phyloP scores from a whole-genome alignment of 2,113 vertebrate species.

The Sitta europaea region DNA sequence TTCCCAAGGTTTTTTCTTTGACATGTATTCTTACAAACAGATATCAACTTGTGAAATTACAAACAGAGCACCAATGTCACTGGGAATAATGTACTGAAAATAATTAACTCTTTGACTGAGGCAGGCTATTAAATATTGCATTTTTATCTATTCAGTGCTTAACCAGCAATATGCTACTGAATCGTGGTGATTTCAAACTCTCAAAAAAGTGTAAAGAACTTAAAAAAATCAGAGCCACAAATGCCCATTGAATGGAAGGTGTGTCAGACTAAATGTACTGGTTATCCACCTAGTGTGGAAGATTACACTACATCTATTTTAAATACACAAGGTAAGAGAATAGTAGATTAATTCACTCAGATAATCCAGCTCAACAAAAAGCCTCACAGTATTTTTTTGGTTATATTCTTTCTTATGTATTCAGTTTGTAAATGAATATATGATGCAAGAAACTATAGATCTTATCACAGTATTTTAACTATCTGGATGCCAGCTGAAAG shows the following conservation, averaged over 20 bases:
- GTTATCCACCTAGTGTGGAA: not conserved
- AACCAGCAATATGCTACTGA: not conserved
- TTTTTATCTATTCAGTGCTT: not conserved
- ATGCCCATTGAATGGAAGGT: not conserved
- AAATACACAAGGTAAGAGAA: not conserved
- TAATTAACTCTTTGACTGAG: not conserved
- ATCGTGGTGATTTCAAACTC: not conserved
- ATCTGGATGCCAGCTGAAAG: not conserved
- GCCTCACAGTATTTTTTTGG: not conserved
- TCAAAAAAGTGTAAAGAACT: not conserved
- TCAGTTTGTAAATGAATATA: not conserved
- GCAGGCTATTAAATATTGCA: not conserved
- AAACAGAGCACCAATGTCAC: not conserved
- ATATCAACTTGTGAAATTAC: not conserved
- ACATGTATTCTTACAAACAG: not conserved
- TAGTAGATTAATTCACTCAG: not conserved
- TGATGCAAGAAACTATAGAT: not conserved
- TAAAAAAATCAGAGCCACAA: not conserved
- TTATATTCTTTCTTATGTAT: not conserved
- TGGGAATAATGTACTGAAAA: not conserved
- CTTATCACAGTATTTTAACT: not conserved
- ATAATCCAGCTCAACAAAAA: constrained; percentile 11
- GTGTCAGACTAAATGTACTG: not conserved
- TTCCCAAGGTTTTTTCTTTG: not conserved
- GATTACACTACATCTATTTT: not conserved